These are phyloP conservation scores for Sebastes schlegelii DNA, from an alignment of 2,113 vertebrate genomes.

Conservation along the genomic window DNA sequence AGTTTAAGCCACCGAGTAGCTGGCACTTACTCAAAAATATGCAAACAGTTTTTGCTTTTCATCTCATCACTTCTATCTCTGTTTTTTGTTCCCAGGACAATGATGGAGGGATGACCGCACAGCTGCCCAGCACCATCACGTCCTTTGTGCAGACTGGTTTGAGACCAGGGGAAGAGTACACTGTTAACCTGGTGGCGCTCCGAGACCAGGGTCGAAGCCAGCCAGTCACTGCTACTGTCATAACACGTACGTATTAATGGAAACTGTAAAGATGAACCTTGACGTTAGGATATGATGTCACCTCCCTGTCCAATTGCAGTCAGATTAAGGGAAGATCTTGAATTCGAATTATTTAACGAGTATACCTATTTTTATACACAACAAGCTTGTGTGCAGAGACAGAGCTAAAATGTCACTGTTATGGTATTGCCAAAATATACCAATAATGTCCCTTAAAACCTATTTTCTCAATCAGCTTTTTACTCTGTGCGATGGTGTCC, in stretches of 20 bases:
- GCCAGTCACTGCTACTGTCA: slow-evolving; percentile 89
- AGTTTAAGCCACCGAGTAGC: not conserved
- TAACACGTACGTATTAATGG: slow-evolving; percentile 87
- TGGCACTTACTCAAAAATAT: slow-evolving; percentile 37
- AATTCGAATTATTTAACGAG: too few species aligned
- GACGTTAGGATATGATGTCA: not conserved
- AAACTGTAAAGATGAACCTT: not conserved
- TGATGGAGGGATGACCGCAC: slow-evolving; percentile 95
- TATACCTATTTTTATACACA: too few species aligned
- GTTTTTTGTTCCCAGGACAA: slow-evolving; percentile 87
- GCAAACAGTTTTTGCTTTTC: not conserved
- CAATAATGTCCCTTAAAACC: too few species aligned
- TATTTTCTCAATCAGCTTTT: too few species aligned
- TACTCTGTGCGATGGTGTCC: too few species aligned
- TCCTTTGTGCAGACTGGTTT: slow-evolving; percentile 95
- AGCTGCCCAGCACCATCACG: slow-evolving; percentile 95
- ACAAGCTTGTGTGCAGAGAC: too few species aligned
- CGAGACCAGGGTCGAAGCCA: slow-evolving; percentile 94
- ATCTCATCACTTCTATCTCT: slow-evolving; percentile 7
- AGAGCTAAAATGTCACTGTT: too few species aligned
- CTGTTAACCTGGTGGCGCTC: slow-evolving; percentile 93
- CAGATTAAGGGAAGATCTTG: too few species aligned
- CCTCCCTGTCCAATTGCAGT: too few species aligned
- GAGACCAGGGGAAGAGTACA: slow-evolving; percentile 96
- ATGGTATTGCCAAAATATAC: too few species aligned